A percentile compares a stretch with the other conserved stretches of the same genome.
These are phyloP conservation scores for Drosophila busckii DNA, from an alignment of 1,140 invertebrate species.

Conservation along the genomic window DNA sequence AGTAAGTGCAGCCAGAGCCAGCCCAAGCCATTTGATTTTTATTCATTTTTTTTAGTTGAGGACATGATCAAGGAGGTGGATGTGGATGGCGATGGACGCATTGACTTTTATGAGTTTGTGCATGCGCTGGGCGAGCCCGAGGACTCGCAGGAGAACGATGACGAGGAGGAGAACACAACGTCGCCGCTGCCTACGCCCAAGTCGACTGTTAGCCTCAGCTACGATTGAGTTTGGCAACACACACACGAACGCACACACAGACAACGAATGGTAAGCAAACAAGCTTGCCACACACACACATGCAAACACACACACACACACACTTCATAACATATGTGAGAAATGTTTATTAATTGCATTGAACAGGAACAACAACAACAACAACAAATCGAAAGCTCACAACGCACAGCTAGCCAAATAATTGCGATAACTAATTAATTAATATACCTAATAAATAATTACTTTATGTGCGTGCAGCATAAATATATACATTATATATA, in stretches of 20 bases:
- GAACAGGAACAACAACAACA: no score
- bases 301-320: background rate
- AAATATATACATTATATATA: no score
- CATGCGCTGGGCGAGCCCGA: constrained; percentile 90
- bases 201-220: constrained; percentile 58
- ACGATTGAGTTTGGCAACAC: constrained; percentile 36
- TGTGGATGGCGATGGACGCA: constrained; percentile 92
- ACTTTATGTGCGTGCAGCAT: no score
- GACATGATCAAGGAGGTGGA: constrained; percentile 96
- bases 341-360: no score
- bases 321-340: no score
- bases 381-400: no score
- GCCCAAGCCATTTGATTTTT: constrained; percentile 1
- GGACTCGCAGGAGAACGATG: constrained; percentile 88
- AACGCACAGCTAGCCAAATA: no score
- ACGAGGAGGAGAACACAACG: constrained; percentile 83
- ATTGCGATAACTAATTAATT: no score
- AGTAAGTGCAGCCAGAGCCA: no score
- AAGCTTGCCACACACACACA: background rate
- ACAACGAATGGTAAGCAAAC: background rate
- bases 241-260: no score
- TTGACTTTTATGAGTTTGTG: constrained; percentile 94
- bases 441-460: no score
- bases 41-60: constrained; percentile 84
- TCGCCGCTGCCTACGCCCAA: constrained; percentile 76